These are phyloP conservation scores for Steinernema feltiae DNA, from an alignment of 1,140 invertebrate species.

Conservation along the genomic window DNA sequence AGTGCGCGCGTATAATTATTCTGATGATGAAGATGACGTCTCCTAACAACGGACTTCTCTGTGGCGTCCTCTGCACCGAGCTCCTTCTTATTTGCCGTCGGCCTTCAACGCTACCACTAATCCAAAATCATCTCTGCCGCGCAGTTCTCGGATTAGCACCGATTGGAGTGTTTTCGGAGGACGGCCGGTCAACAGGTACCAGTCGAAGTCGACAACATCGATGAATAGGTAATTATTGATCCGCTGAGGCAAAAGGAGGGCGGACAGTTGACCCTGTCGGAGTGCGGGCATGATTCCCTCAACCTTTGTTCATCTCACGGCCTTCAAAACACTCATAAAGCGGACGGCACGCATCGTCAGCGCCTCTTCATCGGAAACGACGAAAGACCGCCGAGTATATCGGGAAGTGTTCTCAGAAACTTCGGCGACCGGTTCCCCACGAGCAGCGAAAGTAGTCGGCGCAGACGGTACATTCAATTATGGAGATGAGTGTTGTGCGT, in stretches of 20 bases:
- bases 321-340: background rate
- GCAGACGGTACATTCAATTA: background rate
- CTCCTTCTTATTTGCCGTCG: too few species aligned
- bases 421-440: background rate
- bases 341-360: background rate
- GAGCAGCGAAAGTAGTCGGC: background rate
- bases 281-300: background rate
- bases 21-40: too few species aligned
- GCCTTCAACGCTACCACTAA: background rate
- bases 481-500: background rate
- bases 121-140: too few species aligned
- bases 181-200: background rate
- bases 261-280: background rate
- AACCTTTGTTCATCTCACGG: background rate
- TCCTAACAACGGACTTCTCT: too few species aligned
- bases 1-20: too few species aligned
- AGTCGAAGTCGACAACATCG: background rate
- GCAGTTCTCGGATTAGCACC: too few species aligned
- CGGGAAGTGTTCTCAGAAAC: background rate
- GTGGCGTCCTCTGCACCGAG: too few species aligned
- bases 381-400: background rate
- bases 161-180: slow-evolving; percentile 3
- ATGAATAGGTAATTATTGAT: slow-evolving; percentile 12
- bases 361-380: background rate
- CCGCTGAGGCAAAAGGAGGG: background rate